A percentile compares a stretch with the other conserved stretches of the same genome.
phyloP scores from a whole-genome alignment of 2,888 invertebrate genomes.

The Sericinus montela region DNA sequence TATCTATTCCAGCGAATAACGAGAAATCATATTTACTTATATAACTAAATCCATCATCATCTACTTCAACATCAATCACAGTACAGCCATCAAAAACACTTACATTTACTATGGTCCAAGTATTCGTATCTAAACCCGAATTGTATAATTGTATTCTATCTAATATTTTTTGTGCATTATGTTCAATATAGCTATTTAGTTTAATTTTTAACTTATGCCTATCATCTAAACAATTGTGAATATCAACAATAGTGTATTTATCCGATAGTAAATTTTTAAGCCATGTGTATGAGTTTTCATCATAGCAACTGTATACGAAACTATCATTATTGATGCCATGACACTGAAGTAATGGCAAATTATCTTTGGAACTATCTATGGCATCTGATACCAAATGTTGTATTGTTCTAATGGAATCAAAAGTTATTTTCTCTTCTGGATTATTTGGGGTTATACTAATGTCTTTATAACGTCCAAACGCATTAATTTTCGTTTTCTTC shows the following conservation, averaged over 20 bases:
- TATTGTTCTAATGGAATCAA: constrained; percentile 23
- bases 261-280: constrained; percentile 26
- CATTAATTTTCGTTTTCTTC: constrained; percentile 20
- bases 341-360: constrained; percentile 45
- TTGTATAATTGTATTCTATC: constrained; percentile 42
- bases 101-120: constrained; percentile 36
- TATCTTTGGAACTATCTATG: constrained; percentile 27
- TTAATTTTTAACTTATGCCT: constrained; percentile 33
- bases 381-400: constrained; percentile 31
- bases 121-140: constrained; percentile 30
- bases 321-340: constrained; percentile 44
- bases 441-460: constrained; percentile 27
- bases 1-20: constrained; percentile 47
- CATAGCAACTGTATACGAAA: constrained; percentile 46
- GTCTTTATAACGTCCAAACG: constrained; percentile 14
- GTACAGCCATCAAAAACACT: constrained; percentile 23
- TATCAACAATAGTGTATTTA: constrained; percentile 23
- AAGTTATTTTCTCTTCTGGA: constrained; percentile 24
- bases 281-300: constrained; percentile 33
- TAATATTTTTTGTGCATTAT: constrained; percentile 31
- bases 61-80: constrained; percentile 33
- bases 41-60: constrained; percentile 36
- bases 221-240: constrained; percentile 8
- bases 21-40: constrained; percentile 35
- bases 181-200: constrained; percentile 32